These are phyloP conservation scores for Cerceris rybyensis DNA, from an alignment of 2,888 invertebrate species.

Conservation along the genomic window DNA sequence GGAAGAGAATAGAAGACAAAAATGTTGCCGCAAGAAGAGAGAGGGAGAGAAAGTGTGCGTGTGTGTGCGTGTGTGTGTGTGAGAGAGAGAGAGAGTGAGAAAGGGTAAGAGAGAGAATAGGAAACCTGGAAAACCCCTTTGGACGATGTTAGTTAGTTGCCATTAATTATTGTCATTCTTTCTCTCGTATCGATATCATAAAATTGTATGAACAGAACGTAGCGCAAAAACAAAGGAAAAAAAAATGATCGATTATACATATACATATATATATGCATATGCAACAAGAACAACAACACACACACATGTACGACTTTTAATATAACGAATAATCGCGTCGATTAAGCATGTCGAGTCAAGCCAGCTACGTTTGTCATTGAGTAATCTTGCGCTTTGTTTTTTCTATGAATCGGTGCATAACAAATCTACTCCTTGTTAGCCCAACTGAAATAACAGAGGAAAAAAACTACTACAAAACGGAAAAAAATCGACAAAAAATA, in stretches of 20 bases:
- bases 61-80: conserved; percentile 10
- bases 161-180: conserved; percentile 65
- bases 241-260: conserved; percentile 52
- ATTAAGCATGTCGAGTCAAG: conserved; percentile 70
- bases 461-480: conserved; percentile 55
- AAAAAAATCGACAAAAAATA: conserved; percentile 67
- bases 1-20: background rate
- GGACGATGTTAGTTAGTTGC: conserved; percentile 60
- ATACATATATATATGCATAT: conserved; percentile 35
- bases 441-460: conserved; percentile 61
- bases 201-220: conserved; percentile 68
- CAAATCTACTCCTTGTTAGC: conserved; percentile 69
- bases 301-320: conserved; percentile 61
- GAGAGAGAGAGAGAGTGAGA: conserved; percentile 43
- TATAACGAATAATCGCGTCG: conserved; percentile 62
- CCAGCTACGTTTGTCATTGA: conserved; percentile 71
- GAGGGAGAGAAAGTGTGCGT: background rate
- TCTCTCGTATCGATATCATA: conserved; percentile 68
- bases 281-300: conserved; percentile 23
- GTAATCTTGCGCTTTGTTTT: conserved; percentile 74
- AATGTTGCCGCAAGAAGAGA: no score
- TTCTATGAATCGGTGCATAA: conserved; percentile 72
- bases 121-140: conserved; percentile 31
- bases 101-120: conserved; percentile 32
- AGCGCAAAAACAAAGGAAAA: conserved; percentile 58